phyloP scores from a whole-genome alignment of 2,797 vertebrate genomes.

The Epinephelus coioides region DNA sequence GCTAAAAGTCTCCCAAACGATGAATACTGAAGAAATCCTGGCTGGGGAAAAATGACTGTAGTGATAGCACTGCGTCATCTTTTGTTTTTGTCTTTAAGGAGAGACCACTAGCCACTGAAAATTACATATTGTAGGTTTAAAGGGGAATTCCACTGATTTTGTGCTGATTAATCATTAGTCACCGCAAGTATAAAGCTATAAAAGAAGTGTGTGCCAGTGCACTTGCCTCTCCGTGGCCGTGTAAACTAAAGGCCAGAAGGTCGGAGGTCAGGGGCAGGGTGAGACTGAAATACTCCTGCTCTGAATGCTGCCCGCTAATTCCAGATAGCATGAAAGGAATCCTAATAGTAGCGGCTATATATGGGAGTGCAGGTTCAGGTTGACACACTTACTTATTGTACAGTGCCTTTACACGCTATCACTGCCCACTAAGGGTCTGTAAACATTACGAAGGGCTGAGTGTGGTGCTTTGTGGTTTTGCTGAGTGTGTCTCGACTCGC shows the following conservation, averaged over 20 bases:
- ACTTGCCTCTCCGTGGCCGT: slow-evolving; percentile 34
- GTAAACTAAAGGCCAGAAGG: slow-evolving; percentile 63
- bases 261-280: slow-evolving; percentile 59
- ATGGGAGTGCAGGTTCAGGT: slow-evolving; percentile 30
- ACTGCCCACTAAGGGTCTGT: slow-evolving; percentile 8
- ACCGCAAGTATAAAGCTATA: too few relatives aligned
- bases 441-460: slow-evolving; percentile 32
- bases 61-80: too few relatives aligned
- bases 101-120: too few relatives aligned
- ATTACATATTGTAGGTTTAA: too few relatives aligned
- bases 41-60: too few relatives aligned
- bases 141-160: too few relatives aligned
- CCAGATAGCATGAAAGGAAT: slow-evolving; percentile 53
- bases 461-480: slow-evolving; percentile 25
- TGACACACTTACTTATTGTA: slow-evolving; percentile 39
- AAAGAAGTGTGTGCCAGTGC: slow-evolving; percentile 5
- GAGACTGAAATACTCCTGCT: slow-evolving; percentile 68
- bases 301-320: slow-evolving; percentile 45
- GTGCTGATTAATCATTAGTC: too few relatives aligned
- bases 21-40: too few relatives aligned
- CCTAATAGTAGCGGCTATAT: slow-evolving; percentile 41
- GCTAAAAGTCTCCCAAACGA: too few relatives aligned
- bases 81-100: too few relatives aligned
- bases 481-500: slow-evolving; percentile 1
- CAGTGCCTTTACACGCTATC: slow-evolving; percentile 15